phyloP scores from a whole-genome alignment of 2,797 vertebrate genomes.

The Potorous gilbertii region DNA sequence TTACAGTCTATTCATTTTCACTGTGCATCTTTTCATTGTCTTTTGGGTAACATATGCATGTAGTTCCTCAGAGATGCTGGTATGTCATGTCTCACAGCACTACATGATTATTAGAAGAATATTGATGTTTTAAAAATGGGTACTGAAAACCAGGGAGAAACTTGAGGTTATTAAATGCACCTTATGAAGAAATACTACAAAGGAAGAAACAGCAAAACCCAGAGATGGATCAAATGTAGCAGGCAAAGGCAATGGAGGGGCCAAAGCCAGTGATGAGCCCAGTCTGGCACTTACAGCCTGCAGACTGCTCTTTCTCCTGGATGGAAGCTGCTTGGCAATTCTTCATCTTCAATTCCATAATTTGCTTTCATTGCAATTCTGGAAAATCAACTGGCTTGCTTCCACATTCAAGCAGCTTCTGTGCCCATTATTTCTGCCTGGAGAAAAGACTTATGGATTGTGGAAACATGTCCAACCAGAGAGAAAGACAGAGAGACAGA shows the following conservation, averaged over 20 bases:
- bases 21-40: background rate
- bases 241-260: constrained; percentile 10
- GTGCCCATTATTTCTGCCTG: constrained; percentile 36
- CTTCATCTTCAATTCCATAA: constrained; percentile 4
- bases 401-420: background rate
- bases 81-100: background rate
- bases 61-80: background rate
- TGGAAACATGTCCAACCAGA: constrained; percentile 12
- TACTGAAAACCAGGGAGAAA: background rate
- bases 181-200: background rate
- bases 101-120: background rate
- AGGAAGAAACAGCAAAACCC: background rate
- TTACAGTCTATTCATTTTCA: background rate
- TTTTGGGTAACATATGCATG: background rate
- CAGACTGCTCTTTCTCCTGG: background rate
- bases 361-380: constrained; percentile 13
- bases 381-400: constrained; percentile 9
- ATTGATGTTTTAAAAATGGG: background rate
- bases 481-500: constrained; percentile 1
- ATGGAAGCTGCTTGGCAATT: constrained; percentile 35
- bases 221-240: background rate
- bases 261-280: constrained; percentile 17
- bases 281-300: background rate
- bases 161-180: background rate
- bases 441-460: constrained; percentile 18